These are phyloP conservation scores for Ametastegia equiseti DNA, from an alignment of 2,888 invertebrate species.

Conservation along the genomic window DNA sequence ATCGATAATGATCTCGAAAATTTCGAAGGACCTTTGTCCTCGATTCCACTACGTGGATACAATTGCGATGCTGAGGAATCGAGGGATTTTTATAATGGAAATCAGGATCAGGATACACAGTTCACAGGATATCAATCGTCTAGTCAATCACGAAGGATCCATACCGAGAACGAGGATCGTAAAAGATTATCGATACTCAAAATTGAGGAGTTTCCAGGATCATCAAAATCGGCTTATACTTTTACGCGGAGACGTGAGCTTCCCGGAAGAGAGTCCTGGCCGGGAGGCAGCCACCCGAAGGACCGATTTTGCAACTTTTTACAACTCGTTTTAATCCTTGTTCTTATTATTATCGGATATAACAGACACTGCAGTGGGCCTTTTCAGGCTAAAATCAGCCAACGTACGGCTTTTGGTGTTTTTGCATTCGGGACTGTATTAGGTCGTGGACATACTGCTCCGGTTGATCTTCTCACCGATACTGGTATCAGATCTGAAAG, in stretches of 20 bases:
- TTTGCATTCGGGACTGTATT: constrained; percentile 64
- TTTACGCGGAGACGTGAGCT: constrained; percentile 22
- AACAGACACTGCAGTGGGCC: constrained; percentile 55
- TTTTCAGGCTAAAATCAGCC: constrained; percentile 55
- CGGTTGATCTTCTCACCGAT: constrained; percentile 64
- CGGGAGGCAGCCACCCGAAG: constrained; percentile 53
- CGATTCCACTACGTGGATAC: not conserved
- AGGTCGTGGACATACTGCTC: constrained; percentile 55
- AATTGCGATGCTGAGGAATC: not conserved
- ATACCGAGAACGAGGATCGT: not conserved
- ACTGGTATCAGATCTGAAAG: constrained; percentile 81
- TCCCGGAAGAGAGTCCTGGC: constrained; percentile 38
- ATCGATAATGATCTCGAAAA: not conserved
- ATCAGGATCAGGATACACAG: constrained; percentile 1
- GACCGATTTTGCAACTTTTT: constrained; percentile 60
- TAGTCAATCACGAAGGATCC: constrained; percentile 25
- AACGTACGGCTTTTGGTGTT: constrained; percentile 58
- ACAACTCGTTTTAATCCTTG: constrained; percentile 64
- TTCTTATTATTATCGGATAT: constrained; percentile 66
- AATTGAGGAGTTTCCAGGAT: constrained; percentile 47
- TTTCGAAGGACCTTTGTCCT: not conserved
- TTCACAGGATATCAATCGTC: not conserved
- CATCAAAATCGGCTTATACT: not conserved
- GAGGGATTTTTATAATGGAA: not conserved
- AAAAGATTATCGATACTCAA: constrained; percentile 23